A percentile compares a stretch with the other conserved stretches of the same genome.
Evolutionary conservation across 2,797 vertebrate genomes (phyloP).

Genomic region (Sebastes minor): DNA sequence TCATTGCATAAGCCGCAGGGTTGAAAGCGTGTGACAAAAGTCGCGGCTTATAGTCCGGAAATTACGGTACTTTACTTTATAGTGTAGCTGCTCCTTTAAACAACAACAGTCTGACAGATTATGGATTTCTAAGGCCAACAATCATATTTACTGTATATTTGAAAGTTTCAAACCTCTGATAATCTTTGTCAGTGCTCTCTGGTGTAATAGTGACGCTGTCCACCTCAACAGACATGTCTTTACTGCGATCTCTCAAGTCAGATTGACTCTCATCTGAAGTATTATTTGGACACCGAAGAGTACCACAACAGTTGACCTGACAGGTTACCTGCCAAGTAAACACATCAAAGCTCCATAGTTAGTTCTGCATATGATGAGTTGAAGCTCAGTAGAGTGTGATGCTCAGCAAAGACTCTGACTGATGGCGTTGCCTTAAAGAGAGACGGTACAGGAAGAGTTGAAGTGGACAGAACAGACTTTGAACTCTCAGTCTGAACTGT

Average conservation of each 20-base stretch:
- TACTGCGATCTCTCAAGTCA: background rate
- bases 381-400: background rate
- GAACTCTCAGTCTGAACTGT: conserved; percentile 2
- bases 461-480: background rate
- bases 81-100: background rate
- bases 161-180: background rate
- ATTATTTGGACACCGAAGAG: background rate
- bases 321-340: background rate
- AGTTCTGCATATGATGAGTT: background rate
- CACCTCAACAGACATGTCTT: background rate
- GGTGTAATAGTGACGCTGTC: background rate
- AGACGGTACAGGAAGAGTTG: background rate
- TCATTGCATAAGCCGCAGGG: no score
- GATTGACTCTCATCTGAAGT: background rate
- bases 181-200: background rate
- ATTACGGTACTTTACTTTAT: background rate
- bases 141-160: background rate
- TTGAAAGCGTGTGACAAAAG: no score
- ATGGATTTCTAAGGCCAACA: background rate
- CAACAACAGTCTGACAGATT: background rate
- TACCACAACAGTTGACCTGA: background rate
- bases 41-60: no score
- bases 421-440: background rate
- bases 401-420: background rate
- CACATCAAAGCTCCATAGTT: background rate